Conservation (phyloP, 2,888 invertebrate genomes). For the Omphaloscelis lunosa region DNA sequence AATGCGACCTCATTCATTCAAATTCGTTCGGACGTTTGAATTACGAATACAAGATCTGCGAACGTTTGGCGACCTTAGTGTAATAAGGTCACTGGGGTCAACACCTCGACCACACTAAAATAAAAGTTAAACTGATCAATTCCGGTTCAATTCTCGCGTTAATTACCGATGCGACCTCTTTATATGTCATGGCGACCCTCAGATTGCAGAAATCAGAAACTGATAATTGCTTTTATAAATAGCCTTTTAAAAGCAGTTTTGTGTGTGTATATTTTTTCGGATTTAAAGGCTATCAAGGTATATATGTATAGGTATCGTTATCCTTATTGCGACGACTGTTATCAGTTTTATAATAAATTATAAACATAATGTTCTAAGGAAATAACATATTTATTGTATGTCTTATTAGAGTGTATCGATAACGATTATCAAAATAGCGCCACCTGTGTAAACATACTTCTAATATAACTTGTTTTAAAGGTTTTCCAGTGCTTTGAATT, state of each 20-base stretch:
- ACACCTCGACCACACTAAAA: constrained; percentile 38
- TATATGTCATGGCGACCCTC: constrained; percentile 56
- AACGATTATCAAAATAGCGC: constrained; percentile 34
- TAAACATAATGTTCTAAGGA: constrained; percentile 25
- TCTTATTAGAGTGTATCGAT: constrained; percentile 30
- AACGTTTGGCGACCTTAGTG: neutral
- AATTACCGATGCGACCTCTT: constrained; percentile 56
- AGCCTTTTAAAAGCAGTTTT: constrained; percentile 28
- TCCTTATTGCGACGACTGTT: constrained; percentile 16
- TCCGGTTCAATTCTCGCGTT: constrained; percentile 46
- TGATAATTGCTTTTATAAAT: constrained; percentile 37
- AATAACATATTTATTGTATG: constrained; percentile 33
- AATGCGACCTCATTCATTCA: constrained; percentile 64
- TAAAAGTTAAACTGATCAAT: constrained; percentile 31
- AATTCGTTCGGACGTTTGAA: constrained; percentile 67
- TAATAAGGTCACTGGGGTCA: constrained; percentile 45
- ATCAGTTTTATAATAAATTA: constrained; percentile 31
- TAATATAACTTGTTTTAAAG: neutral
- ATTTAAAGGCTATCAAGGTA: constrained; percentile 30
- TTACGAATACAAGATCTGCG: constrained; percentile 30
- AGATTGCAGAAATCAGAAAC: constrained; percentile 39
- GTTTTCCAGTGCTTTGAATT: neutral
- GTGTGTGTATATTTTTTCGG: constrained; percentile 1
- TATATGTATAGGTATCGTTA: constrained; percentile 1
- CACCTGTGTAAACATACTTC: constrained; percentile 33